Conservation (phyloP, 2,113 vertebrate species). For the Triplophysa rosa region DNA sequence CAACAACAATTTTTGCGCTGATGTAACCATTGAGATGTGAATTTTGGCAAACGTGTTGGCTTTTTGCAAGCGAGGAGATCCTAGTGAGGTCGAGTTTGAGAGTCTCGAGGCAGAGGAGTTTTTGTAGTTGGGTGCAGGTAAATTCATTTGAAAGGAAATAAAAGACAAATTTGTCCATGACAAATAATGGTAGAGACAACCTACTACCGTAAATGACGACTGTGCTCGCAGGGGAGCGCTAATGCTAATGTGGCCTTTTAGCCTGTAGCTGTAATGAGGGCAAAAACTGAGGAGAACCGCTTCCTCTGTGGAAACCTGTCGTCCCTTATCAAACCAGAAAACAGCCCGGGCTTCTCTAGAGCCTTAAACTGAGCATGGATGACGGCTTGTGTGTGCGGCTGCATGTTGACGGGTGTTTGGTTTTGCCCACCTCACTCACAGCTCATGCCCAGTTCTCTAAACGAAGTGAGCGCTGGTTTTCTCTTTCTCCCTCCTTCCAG, state of each 20-base stretch:
- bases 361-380: slow-evolving; percentile 10
- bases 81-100: too few relatives aligned
- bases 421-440: slow-evolving; percentile 2
- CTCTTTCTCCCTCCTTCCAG: not conserved
- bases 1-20: not conserved
- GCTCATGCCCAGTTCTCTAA: slow-evolving; percentile 26
- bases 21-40: not conserved
- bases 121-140: too few relatives aligned
- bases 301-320: not conserved
- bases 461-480: slow-evolving; percentile 25
- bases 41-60: too few relatives aligned
- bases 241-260: not conserved
- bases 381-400: not conserved
- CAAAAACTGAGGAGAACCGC: not conserved
- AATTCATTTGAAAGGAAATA: too few relatives aligned
- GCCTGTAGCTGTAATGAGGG: not conserved
- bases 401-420: slow-evolving; percentile 7
- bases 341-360: slow-evolving; percentile 32
- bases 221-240: not conserved
- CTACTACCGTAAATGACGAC: too few relatives aligned
- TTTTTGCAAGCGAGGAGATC: too few relatives aligned
- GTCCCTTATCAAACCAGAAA: slow-evolving; percentile 12
- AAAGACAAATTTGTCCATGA: too few relatives aligned
- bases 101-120: too few relatives aligned
- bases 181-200: too few relatives aligned